Base-by-base conservation (phyloP, 1,140 invertebrate genomes). In the Heliconius congener region DNA sequence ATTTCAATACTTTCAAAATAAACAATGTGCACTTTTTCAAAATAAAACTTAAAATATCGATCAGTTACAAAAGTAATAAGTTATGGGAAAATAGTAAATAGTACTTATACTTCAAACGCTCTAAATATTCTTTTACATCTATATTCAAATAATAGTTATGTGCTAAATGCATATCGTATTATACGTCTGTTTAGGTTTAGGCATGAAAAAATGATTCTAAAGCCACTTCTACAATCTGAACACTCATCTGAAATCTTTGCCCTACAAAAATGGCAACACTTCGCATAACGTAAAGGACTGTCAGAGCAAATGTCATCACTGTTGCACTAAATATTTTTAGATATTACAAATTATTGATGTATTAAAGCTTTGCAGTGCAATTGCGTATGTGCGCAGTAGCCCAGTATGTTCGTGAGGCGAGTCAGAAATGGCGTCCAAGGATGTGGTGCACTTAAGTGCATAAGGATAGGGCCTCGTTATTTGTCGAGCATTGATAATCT, bases 401-500 rank as follows among this genome's bases (percentile, higher is more conserved):
- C 81, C 72, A 87, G 76, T 70, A 93, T 93, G 91, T 86, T 93
- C 70, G 77, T 79, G 60, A 87, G 85, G 66, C 81, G 84, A 73
- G 80, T 91, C 27, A 78, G 85, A 70, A 42, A 82, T 79, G 82
- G 82, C 50, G 73, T 87, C 46, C 80, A 81, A 42, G 83, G 74
- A 78, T 87, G 81, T 77, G 80, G 39, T 72, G 78, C 85, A 71
- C 82, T 85, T 79, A 91, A 83, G 78, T 82, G 79, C 80, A 79
- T 87, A 50, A 80, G 84, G 30, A 73, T 85, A 55, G 84, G 81
- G 27, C 78, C 70, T 55, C 84, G 88, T 76, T 78, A 81, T 34
- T 83, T 89, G 73, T 86, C 91, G 8, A 89, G 82, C 82, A 57
- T 91, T 78, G 86, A 91, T 84, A 81, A 75, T 57, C 82, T 91